Conservation (phyloP, 53 echinoderm and acorn worm species). For the Apostichopus leukothele region DNA sequence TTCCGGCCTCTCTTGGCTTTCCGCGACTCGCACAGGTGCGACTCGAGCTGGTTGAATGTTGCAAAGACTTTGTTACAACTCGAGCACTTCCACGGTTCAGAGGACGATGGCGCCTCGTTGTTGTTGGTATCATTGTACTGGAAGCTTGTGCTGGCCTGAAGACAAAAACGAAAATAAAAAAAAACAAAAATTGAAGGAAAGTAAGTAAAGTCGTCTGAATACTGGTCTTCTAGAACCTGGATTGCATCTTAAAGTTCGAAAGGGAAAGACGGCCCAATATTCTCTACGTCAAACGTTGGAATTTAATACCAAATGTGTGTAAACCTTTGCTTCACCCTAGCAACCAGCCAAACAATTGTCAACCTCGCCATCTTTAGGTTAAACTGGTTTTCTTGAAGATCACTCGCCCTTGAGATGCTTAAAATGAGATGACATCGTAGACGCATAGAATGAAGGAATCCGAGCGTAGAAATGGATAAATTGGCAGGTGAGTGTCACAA, state of each 20-base stretch:
- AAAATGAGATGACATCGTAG: too few species aligned
- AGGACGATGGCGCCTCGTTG: conserved; percentile 63
- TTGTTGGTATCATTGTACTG: conserved; percentile 83
- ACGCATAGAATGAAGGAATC: too few species aligned
- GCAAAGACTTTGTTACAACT: conserved; percentile 93
- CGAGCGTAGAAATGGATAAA: too few species aligned
- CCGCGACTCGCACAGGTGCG: conserved; percentile 82
- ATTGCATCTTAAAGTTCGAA: too few species aligned
- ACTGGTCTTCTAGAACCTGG: too few species aligned
- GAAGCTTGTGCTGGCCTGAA: conserved; percentile 67
- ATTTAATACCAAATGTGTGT: background rate
- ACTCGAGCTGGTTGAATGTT: conserved; percentile 86
- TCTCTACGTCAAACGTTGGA: too few species aligned
- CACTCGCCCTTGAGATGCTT: too few species aligned
- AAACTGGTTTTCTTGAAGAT: too few species aligned
- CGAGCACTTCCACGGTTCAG: conserved; percentile 99
- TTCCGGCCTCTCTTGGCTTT: conserved; percentile 78
- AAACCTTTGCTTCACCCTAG: background rate
- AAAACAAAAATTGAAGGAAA: background rate
- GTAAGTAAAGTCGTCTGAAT: background rate
- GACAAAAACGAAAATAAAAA: background rate
- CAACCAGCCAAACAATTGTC: too few species aligned
- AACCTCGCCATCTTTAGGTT: too few species aligned
- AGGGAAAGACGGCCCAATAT: too few species aligned
- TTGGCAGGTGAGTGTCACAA: too few species aligned